phyloP scores from a whole-genome alignment of 2,888 invertebrate genomes.

The Microctonus hyperodae region DNA sequence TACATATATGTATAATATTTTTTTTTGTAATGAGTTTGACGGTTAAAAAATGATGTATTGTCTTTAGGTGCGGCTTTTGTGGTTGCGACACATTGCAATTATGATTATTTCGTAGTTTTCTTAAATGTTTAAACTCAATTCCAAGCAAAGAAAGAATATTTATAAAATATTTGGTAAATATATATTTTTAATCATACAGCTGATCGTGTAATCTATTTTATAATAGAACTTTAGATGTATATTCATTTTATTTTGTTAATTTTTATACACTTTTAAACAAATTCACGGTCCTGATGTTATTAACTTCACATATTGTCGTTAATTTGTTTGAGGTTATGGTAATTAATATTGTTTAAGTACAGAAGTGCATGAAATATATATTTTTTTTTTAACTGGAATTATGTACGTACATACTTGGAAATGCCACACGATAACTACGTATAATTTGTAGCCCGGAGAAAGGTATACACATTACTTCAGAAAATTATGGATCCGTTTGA shows the following conservation, averaged over 20 bases:
- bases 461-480: background rate
- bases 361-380: background rate
- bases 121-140: background rate
- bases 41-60: background rate
- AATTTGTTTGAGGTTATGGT: background rate
- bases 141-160: background rate
- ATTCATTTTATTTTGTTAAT: background rate
- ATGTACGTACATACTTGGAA: background rate
- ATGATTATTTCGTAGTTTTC: background rate
- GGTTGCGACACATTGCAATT: background rate
- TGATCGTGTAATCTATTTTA: constrained; percentile 9
- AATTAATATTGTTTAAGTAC: background rate
- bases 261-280: background rate
- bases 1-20: background rate
- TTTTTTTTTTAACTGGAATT: background rate
- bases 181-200: constrained; percentile 6
- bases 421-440: background rate
- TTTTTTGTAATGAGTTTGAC: background rate
- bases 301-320: background rate
- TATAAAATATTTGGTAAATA: background rate
- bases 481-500: constrained; percentile 9
- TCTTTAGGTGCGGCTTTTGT: background rate
- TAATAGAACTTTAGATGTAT: background rate
- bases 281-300: background rate
- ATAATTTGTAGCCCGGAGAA: constrained; percentile 2